Percentiles rank a stretch among this genome's conserved stretches.
Conservation (phyloP, 2,113 vertebrate genomes). For the Regulus satrapa region DNA sequence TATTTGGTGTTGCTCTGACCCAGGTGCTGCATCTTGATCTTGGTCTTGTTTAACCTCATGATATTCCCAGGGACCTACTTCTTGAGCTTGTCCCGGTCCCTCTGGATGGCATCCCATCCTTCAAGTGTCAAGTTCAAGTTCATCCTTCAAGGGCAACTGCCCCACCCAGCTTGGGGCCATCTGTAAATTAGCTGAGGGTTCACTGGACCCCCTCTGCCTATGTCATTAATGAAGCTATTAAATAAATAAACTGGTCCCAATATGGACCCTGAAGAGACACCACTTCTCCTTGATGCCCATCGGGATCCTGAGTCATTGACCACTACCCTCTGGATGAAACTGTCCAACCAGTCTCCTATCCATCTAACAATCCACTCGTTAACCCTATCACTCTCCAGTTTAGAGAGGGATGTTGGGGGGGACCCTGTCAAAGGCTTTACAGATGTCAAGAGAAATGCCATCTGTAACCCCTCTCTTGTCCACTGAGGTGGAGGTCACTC, state of each 20-base stretch:
- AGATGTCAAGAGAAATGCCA: too few species aligned
- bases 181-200: not conserved
- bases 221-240: not conserved
- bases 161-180: not conserved
- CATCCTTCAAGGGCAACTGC: too few species aligned
- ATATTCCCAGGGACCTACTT: too few species aligned
- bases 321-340: too few species aligned
- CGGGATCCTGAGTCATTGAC: not conserved
- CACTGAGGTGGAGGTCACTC: not conserved
- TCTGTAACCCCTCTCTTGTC: not conserved
- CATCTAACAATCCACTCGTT: too few species aligned
- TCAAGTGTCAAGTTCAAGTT: too few species aligned
- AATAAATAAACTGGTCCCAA: not conserved
- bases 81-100: fast-evolving
- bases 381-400: not conserved
- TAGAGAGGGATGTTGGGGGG: not conserved
- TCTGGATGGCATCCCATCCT: not conserved
- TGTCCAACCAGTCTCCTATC: not conserved
- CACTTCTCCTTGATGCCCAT: too few species aligned
- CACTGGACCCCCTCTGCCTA: not conserved
- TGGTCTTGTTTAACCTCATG: not conserved
- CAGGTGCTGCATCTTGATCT: not conserved
- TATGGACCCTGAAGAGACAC: not conserved
- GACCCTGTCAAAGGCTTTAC: not conserved
- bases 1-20: not conserved